Base-by-base conservation (phyloP, 2,797 vertebrate genomes). In the Phoebastria nigripes region DNA sequence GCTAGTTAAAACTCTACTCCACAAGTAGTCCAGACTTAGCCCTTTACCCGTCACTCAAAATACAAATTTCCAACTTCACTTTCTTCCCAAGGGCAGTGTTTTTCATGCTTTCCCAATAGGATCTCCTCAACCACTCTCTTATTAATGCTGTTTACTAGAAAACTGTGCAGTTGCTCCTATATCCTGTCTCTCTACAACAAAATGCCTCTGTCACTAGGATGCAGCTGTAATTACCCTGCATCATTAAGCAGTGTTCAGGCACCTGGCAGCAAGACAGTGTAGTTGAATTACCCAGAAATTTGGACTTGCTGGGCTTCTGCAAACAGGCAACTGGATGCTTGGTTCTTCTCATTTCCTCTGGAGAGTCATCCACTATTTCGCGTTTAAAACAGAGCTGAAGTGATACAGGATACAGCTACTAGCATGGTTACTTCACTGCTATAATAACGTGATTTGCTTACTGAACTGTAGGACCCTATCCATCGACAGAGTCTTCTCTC, bases 401-500 rank as follows among this genome's bases (percentile, higher is more conserved):
- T 2, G 8, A 59, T 58, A 44, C 14, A 37, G 42, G 47, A 82
- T 44, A 47, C 25, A 79, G 21, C 8, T 58, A 39, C 17, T 47
- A 41, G 19, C 33, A 42, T 0, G 8, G 15, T 71, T 80, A 55
- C n/a, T 28, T 69, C 44, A 15, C 20, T 56, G 63, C 41, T 81
- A 7, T 22, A 73, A 37, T 37, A 46, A 61, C 7, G 6, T 2
- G 2, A 18, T 78, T 86, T 82, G 6, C 31, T 83, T 49, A 15
- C 44, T 69, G 42, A 80, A 37, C 35, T 73, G 51, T 37, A 84
- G 39, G 17, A 73, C 15, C 16, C 39, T 66, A 49, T 15, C 6
- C 8, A 12, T 44, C 0, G 0, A 7, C 10, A 39, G 29, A 49
- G 19, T 26, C 37, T 35, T 82, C 39, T 65, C 54, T 25, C 25